phyloP scores from a whole-genome alignment of 2,797 vertebrate species.

The Rallus crepitans region DNA sequence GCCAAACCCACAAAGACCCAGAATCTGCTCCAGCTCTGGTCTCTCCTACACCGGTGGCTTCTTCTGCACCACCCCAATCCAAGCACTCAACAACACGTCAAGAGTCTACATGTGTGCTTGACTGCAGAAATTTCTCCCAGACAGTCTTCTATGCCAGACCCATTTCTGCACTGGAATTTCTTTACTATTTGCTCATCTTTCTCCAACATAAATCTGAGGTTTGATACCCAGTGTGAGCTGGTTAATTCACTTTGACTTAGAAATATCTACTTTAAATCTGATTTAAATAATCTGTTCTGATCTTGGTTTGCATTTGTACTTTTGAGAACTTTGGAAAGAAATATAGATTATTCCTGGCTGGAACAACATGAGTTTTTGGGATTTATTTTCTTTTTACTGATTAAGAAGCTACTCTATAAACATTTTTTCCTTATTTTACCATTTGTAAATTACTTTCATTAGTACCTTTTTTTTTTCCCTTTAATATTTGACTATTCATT shows the following conservation, averaged over 20 bases:
- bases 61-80: neutral
- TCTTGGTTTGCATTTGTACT: neutral
- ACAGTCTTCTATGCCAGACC: neutral
- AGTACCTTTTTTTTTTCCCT: neutral
- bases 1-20: neutral
- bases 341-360: neutral
- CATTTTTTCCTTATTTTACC: neutral
- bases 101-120: fast-evolving
- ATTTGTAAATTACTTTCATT: neutral
- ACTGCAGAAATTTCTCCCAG: neutral
- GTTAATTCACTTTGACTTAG: neutral
- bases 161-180: neutral
- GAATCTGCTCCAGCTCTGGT: neutral
- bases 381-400: neutral
- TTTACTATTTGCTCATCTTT: neutral
- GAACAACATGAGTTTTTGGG: neutral
- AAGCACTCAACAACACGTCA: neutral
- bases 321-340: neutral
- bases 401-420: neutral
- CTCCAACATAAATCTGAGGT: neutral
- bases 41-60: neutral
- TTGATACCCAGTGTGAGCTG: neutral
- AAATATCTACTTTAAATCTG: neutral
- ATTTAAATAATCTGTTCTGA: slow-evolving; percentile 9
- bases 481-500: neutral